Conservation (phyloP, 2,888 invertebrate genomes). For the Leptopilina syphax region DNA sequence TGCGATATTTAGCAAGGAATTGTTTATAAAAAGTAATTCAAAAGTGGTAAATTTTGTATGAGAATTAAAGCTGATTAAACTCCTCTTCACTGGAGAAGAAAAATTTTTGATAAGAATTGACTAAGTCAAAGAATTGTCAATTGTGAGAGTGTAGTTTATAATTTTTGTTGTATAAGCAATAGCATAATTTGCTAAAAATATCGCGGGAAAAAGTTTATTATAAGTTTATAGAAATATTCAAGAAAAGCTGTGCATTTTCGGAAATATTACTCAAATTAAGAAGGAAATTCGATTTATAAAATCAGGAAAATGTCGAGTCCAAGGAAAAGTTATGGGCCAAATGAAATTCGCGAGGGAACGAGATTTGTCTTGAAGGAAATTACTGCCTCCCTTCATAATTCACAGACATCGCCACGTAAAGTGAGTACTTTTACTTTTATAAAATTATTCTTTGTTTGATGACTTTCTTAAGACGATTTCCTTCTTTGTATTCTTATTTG, state of each 20-base stretch:
- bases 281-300: not conserved
- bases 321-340: constrained; percentile 50
- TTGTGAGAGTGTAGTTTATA: not conserved
- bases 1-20: not conserved
- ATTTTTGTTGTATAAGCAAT: too few species aligned
- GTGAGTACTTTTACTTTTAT: constrained; percentile 55
- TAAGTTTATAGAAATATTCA: not conserved
- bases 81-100: not conserved
- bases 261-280: not conserved
- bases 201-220: constrained; percentile 26
- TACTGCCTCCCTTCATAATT: constrained; percentile 70
- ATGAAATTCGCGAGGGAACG: constrained; percentile 65
- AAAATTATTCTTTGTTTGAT: not conserved
- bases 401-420: constrained; percentile 61
- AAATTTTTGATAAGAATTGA: not conserved
- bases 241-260: not conserved
- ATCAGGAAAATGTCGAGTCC: constrained; percentile 64
- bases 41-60: constrained; percentile 2
- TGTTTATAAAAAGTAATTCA: not conserved
- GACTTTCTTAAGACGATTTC: not conserved
- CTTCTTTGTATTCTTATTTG: not conserved
- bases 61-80: not conserved
- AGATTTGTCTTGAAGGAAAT: constrained; percentile 68
- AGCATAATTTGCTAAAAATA: not conserved
- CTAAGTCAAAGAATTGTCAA: not conserved